Evolutionary conservation across 1,140 invertebrate genomes (phyloP).

Genomic region (Aradophagus sp.): DNA sequence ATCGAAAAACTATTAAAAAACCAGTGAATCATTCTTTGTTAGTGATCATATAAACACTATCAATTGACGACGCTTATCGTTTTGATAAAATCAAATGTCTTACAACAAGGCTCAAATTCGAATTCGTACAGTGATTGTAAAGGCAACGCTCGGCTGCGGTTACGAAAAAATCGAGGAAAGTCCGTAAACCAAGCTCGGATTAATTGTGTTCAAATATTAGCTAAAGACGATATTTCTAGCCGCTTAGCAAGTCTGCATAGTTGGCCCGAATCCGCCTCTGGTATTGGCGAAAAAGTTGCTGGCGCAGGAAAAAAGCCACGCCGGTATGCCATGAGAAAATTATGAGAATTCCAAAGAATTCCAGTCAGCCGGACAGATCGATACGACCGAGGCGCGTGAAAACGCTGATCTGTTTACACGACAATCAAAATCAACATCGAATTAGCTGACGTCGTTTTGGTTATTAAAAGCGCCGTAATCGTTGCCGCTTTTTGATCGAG

Average conservation of each 20-base stretch:
- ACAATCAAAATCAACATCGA: conserved; percentile 29
- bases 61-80: no score
- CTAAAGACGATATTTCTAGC: conserved; percentile 43
- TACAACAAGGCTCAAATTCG: no score
- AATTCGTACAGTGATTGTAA: no score
- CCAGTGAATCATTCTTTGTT: no score
- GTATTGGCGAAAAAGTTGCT: conserved; percentile 69
- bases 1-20: no score
- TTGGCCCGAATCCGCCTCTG: conserved; percentile 36
- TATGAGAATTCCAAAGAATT: conserved; percentile 65
- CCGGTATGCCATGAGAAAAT: conserved; percentile 64
- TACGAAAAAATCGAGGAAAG: no score
- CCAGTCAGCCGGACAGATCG: conserved; percentile 49
- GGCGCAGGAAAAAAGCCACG: conserved; percentile 64
- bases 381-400: conserved; percentile 38
- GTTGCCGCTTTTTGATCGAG: no score
- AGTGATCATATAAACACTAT: no score
- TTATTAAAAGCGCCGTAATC: no score
- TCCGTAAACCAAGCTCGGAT: conserved; percentile 54
- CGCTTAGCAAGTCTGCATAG: conserved; percentile 40
- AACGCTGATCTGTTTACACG: conserved; percentile 31
- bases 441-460: no score
- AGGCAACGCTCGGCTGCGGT: no score
- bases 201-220: conserved; percentile 71
- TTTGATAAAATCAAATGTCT: no score